A percentile compares a stretch with the other conserved stretches of the same genome.
phyloP scores from a whole-genome alignment of 1,140 invertebrate species.

The Heliconius nattereri region DNA sequence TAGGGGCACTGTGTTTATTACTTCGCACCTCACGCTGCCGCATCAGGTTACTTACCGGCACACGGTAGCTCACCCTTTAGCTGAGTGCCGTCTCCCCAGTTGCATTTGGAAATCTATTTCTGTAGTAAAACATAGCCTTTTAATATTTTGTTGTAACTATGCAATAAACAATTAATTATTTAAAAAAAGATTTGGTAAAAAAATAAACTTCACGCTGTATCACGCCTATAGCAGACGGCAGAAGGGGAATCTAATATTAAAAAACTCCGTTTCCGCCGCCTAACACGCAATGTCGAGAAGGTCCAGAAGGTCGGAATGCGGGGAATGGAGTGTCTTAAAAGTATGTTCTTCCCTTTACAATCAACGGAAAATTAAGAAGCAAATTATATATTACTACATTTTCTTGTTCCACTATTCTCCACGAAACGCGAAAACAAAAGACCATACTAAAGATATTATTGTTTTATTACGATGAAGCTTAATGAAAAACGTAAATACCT shows the following conservation, averaged over 20 bases:
- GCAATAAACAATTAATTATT: background rate
- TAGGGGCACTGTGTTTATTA: constrained; percentile 23
- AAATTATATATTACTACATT: no score
- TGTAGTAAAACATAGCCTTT: background rate
- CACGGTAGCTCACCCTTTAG: background rate
- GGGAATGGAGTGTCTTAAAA: no score
- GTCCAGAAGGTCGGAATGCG: no score
- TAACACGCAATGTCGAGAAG: no score
- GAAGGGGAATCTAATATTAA: no score
- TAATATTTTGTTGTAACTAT: background rate
- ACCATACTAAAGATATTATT: constrained; percentile 5
- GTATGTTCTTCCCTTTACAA: no score
- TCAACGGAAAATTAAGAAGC: no score
- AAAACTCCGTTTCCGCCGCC: no score
- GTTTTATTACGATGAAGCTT: constrained; percentile 8
- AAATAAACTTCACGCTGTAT: background rate
- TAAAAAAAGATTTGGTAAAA: no score
- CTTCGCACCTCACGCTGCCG: constrained; percentile 28
- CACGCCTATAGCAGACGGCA: background rate
- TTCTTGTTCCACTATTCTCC: background rate
- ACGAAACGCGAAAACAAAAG: background rate
- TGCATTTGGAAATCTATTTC: background rate
- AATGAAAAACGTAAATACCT: constrained; percentile 10
- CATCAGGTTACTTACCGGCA: constrained; percentile 21
- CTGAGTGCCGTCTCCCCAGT: background rate